Base-by-base conservation (phyloP, 2,113 vertebrate genomes). In the Parus major region DNA sequence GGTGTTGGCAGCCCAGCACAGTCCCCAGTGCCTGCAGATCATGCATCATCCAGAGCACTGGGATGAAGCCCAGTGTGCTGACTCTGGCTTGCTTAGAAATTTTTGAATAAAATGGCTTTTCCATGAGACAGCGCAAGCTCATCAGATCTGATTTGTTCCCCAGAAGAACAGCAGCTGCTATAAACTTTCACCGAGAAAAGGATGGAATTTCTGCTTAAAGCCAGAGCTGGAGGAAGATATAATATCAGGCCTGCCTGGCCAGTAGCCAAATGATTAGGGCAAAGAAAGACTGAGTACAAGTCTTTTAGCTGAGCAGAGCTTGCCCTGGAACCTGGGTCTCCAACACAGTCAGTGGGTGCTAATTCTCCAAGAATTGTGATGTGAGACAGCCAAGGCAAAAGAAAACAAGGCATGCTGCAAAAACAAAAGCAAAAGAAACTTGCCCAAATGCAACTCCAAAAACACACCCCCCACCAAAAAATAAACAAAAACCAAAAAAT, bases 141-240 rank as follows among this genome's bases (percentile, higher is more conserved):
- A 90, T 95, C 92, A 81, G 92, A 41, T 75, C 72, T 92, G 94
- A 96, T 94, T 81, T 93, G 83, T 92, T 94, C 86, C 88, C 94
- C 92, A 95, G 95, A 85, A 97, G 77, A 85, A 36, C 39, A 81
- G 82, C 92, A 93, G 88, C 86, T 93, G 94, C 91, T 93, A 63
- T 88, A 93, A 97, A 94, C 88, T 82, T 94, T 92, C 70, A 72
- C 5, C 0, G 46, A 82, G 82, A 76, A 94, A 94, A 90, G 69
- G 76, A 91, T 92, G 88, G 83, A 95, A 97, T 94, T 95, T 86
- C 69, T 86, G 33, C 79, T 82, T 72, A 66, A 83, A 93, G 55
- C 60, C 88, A 92, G 72, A 83, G 56, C 59, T 83, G 60, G 80
- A 71, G 72, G 52, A 93, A 88, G 77, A 91, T 94, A 59, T 44